Evolutionary conservation across 2,113 vertebrate species (phyloP).

Genomic region (Coryphaenoides rupestris): DNA sequence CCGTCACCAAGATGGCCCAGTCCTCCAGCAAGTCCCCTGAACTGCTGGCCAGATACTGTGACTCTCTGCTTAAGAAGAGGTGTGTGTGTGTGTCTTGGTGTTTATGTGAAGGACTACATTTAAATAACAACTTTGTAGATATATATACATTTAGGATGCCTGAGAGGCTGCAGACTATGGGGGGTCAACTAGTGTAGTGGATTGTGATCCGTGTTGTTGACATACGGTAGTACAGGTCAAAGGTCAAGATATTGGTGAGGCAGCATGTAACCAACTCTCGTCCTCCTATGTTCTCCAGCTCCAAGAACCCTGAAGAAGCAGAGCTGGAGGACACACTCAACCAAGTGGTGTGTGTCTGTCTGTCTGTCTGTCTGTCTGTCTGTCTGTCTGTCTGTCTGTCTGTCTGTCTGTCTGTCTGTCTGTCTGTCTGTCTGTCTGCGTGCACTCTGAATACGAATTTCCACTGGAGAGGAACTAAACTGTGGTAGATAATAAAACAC

Average conservation of each 20-base stretch:
- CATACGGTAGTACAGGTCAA: neutral
- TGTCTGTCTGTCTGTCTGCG: neutral
- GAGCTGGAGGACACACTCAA: conserved; percentile 98
- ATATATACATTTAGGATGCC: no score
- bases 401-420: neutral
- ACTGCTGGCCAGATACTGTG: conserved; percentile 94
- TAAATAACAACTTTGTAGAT: no score
- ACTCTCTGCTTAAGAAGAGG: conserved; percentile 98
- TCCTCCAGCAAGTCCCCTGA: conserved; percentile 98
- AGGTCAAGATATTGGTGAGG: neutral
- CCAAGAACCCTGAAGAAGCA: conserved; percentile 97
- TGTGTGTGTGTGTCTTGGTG: conserved; percentile 38
- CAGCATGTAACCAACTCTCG: neutral
- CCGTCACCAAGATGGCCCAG: conserved; percentile 97
- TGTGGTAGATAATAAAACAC: no score
- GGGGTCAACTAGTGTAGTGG: no score
- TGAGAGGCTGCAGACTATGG: no score
- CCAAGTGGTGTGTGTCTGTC: conserved; percentile 86
- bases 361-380: neutral
- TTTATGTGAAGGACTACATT: no score
- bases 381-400: conserved; percentile 67
- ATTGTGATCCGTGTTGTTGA: neutral
- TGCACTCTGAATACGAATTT: no score
- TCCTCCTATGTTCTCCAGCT: conserved; percentile 72
- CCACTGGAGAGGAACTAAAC: no score